Conservation (phyloP, 2,797 vertebrate species). For the Monodelphis domestica region DNA sequence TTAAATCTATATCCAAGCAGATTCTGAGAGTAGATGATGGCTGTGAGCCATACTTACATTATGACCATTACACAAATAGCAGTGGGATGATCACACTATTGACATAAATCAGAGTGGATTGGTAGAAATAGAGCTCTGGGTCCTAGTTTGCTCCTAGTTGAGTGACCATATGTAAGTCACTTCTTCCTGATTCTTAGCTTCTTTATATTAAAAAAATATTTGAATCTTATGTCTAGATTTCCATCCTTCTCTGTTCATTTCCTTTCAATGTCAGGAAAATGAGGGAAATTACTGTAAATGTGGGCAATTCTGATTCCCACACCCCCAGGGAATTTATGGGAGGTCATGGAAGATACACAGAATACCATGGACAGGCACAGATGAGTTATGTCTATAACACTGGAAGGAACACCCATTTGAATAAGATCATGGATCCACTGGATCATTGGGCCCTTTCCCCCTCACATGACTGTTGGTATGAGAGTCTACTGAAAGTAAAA, state of each 20-base stretch:
- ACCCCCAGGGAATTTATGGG: background rate
- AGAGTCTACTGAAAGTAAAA: background rate
- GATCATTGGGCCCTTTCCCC: background rate
- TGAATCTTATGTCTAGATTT: background rate
- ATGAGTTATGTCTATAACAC: background rate
- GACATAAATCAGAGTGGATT: constrained; percentile 16
- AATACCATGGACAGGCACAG: background rate
- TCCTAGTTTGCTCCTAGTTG: background rate
- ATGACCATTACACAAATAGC: background rate
- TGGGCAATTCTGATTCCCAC: background rate
- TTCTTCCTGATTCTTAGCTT: background rate
- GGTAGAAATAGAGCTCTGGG: background rate
- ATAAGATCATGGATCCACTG: background rate
- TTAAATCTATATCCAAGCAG: background rate
- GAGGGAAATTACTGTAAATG: background rate
- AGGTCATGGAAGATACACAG: background rate
- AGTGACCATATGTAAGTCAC: background rate
- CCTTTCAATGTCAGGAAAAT: background rate
- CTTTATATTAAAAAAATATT: background rate
- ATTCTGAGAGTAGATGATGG: background rate
- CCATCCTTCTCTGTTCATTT: background rate
- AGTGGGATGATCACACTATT: background rate
- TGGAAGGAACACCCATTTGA: background rate
- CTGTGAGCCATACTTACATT: background rate
- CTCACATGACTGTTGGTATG: background rate